Evolutionary conservation across 2,113 vertebrate species (phyloP), one percentile per base, ranked within the genome.

Genomic region (Nesoenas mayeri): DNA sequence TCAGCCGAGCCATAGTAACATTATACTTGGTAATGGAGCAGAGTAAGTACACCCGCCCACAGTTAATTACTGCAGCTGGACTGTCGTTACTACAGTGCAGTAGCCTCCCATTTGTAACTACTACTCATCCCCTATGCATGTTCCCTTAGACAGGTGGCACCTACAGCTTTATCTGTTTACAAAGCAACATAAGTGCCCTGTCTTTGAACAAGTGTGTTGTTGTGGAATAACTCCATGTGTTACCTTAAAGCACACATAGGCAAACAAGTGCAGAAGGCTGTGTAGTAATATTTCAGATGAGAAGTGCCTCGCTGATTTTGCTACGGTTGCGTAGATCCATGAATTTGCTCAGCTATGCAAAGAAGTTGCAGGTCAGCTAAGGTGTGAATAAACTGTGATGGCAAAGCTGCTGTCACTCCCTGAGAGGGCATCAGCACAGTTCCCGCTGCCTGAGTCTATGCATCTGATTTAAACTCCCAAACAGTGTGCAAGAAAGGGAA

Each of bases 341-440:
- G 67, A 75, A 91, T 65, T 71, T 42, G 48, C 79, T 85, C 66
- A 72, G 66, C 88, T 85, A 10, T 5, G 15, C 62, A 93, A 85
- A 62, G 82, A 82, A 93, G 90, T 8, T 91, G 44, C 85, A 88
- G 90, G 82, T 91, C 90, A 93, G 79, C 67, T 61, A 56, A 88
- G 85, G 74, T 93, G 88, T 61, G 85, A 96, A 83, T 53, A 61
- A 72, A 81, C 74, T 7, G 67, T 21, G 74, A 57, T 22, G 50
- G 56, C 34, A 26, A 79, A 70, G 70, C 65, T 91, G 61, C 61
- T 64, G 72, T 51, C 2, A 0, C n/a, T 92, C 48, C 62, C 74
- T 29, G 3, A 64, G 51, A 69, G 34, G 48, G 64, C 60, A 94
- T 40, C 70, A 67, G n/a, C 21, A 13, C 73, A 42, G 38, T 24